Evolutionary conservation across 2,888 invertebrate genomes (phyloP).

Genomic region (Agelastica alni): DNA sequence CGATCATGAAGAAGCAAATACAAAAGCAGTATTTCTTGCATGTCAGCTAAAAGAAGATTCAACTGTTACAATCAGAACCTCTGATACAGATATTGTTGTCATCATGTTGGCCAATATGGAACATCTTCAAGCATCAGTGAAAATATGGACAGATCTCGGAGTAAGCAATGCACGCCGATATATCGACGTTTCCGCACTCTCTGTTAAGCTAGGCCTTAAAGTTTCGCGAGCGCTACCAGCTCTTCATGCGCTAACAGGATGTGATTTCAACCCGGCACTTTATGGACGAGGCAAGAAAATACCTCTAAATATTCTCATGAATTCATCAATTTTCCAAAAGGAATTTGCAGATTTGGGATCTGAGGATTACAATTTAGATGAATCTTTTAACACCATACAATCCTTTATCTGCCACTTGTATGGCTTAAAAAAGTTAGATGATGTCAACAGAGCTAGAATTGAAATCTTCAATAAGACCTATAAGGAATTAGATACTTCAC

Average conservation of each 20-base stretch:
- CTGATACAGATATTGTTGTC: too few species aligned
- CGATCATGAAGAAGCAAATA: neutral
- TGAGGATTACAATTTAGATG: constrained; percentile 23
- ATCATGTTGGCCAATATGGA: too few species aligned
- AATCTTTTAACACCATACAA: constrained; percentile 24
- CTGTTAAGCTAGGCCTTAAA: constrained; percentile 28
- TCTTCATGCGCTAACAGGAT: constrained; percentile 27
- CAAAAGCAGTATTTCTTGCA: too few species aligned
- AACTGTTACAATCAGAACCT: too few species aligned
- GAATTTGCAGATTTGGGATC: constrained; percentile 31
- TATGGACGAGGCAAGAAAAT: constrained; percentile 28
- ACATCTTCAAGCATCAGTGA: too few species aligned
- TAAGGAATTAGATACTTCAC: constrained; percentile 38
- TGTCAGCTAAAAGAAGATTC: too few species aligned
- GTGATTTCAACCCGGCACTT: constrained; percentile 36
- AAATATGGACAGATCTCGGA: too few species aligned
- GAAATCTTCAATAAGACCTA: constrained; percentile 42
- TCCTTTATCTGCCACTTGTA: constrained; percentile 40
- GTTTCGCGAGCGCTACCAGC: constrained; percentile 32
- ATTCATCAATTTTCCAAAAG: constrained; percentile 30
- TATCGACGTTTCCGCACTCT: constrained; percentile 34
- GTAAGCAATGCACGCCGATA: constrained; percentile 29
- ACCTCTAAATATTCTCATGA: constrained; percentile 16
- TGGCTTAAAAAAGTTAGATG: constrained; percentile 35
- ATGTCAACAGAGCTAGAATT: constrained; percentile 37